Conservation (phyloP, 2,113 vertebrate species). For the Dicentrarchus labrax region DNA sequence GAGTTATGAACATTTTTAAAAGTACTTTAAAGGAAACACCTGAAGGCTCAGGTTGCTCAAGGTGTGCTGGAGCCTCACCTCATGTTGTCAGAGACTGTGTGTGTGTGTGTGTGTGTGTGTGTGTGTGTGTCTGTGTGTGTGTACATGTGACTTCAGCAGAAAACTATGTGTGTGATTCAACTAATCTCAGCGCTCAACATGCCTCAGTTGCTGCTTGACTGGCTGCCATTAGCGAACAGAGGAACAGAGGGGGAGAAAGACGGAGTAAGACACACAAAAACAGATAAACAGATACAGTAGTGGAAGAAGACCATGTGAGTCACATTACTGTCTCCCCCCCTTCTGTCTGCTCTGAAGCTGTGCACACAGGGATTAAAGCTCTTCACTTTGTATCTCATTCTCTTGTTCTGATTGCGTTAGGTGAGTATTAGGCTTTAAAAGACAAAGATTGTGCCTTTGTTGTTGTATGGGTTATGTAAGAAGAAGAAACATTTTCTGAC, state of each 20-base stretch:
- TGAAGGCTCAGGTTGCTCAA: constrained; percentile 29
- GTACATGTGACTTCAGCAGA: constrained; percentile 56
- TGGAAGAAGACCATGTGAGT: constrained; percentile 28
- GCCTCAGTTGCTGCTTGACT: constrained; percentile 22
- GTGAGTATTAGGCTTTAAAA: constrained; percentile 5
- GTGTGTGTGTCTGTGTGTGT: constrained; percentile 37
- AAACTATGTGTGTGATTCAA: constrained; percentile 56
- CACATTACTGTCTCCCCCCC: constrained; percentile 2
- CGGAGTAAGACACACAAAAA: not conserved
- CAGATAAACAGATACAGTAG: not conserved
- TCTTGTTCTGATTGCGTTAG: constrained; percentile 35
- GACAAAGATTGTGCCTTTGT: not conserved
- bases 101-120: constrained; percentile 10
- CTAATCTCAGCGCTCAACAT: constrained; percentile 36
- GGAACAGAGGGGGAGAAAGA: not conserved
- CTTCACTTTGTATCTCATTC: constrained; percentile 14
- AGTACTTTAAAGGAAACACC: not conserved
- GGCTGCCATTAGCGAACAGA: constrained; percentile 9
- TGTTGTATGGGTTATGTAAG: constrained; percentile 9
- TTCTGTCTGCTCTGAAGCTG: constrained; percentile 26
- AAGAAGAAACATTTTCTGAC: not conserved
- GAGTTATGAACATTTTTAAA: not conserved
- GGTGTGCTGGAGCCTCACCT: constrained; percentile 42
- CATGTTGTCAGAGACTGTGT: constrained; percentile 17
- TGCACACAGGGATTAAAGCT: constrained; percentile 44